Evolutionary conservation across 2,113 vertebrate species (phyloP), one percentile per base, ranked within the genome.

Genomic region (Stigmatopora nigra): DNA sequence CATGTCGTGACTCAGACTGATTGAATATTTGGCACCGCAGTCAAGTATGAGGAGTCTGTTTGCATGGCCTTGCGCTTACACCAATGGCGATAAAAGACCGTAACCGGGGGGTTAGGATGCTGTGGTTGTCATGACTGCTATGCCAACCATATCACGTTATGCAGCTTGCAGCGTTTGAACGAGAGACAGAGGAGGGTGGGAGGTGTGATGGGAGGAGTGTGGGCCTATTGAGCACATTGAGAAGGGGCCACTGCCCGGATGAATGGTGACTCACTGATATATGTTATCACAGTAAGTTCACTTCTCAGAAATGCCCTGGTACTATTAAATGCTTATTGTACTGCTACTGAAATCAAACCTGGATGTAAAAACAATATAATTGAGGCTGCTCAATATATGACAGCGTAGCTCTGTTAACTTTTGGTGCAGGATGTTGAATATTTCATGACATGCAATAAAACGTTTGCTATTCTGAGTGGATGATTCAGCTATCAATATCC

Each of bases 191-290:
- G 71, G 68, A 63, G 17, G 48, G 15, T 66, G 63, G 68, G 68
- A 46, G 74, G 68, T 63, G 48, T 47, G 17, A 52, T 47, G 56
- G 59, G 51, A 20, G 58, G 72, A 63, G 31, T 31, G 60, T 38
- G 51, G 65, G 77, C 69, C 68, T 69, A 38, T 62, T 65, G 65
- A 72, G 67, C 52, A 63, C 67, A 59, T 48, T 64, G 60, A 49
- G 61, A 68, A 55, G 25, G 22, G 63, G 63, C 61, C 68, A 69
- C 73, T 76, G 53, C 72, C 60, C 38, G 59, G 65, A 68, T 71
- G 79, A 78, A 80, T 65, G 78, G 82, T 88, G 87, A 88, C 83
- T 88, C 86, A 88, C 73, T 35, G 66, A 64, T 70, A 57, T 38
- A 48, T 31, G 25, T 31, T 31, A 58, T 81, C 76, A 53, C 62